Conservation (phyloP, 64 coral and sea anemone species). For the Exaiptasia diaphana region DNA sequence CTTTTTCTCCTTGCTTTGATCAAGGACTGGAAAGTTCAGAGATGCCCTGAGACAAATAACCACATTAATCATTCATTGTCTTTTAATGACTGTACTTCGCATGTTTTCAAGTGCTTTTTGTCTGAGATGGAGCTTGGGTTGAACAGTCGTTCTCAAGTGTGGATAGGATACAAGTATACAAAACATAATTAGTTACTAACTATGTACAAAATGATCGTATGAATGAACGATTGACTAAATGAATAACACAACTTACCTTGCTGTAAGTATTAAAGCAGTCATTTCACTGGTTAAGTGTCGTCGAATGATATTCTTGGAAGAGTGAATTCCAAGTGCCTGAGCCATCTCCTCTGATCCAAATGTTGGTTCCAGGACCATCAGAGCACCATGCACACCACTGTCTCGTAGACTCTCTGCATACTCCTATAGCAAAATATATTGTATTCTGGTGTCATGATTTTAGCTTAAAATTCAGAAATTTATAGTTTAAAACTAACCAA, state of each 20-base stretch:
- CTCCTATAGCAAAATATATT: conserved; percentile 46
- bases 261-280: conserved; percentile 68
- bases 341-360: conserved; percentile 91
- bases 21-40: conserved; percentile 33
- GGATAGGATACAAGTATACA: not conserved
- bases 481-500: no score
- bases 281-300: conserved; percentile 76
- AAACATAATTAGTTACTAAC: not conserved
- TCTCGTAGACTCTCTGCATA: conserved; percentile 81
- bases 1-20: conserved; percentile 47
- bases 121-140: not conserved
- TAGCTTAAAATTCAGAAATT: not conserved
- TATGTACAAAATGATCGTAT: no score
- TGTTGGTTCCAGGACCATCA: conserved; percentile 73
- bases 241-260: conserved; percentile 37
- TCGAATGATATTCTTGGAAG: conserved; percentile 90
- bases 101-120: not conserved
- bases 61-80: not conserved
- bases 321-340: conserved; percentile 67
- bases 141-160: not conserved
- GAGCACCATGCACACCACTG: conserved; percentile 81
- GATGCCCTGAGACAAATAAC: conserved; percentile 4
- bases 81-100: not conserved
- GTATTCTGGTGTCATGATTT: not conserved
- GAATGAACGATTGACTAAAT: no score